A percentile compares a stretch with the other conserved stretches of the same genome.
phyloP scores from a whole-genome alignment of 2,797 vertebrate genomes.

The Diplodus sargus region DNA sequence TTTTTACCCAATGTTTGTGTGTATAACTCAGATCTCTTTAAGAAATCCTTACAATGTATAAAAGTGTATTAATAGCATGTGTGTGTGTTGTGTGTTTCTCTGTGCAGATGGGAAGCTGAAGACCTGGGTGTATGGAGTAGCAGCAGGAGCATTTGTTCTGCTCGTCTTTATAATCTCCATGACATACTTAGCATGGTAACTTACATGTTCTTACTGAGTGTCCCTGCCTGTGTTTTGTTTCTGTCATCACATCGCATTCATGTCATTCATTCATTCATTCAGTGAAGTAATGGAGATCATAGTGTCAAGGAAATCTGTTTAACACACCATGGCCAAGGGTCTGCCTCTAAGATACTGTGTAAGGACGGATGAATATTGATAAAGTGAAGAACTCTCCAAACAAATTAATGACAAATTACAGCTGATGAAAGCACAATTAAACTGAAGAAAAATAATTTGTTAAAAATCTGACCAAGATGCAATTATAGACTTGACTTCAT shows the following conservation, averaged over 20 bases:
- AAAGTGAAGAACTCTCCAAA: neutral
- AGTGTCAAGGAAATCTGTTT: too few relatives aligned
- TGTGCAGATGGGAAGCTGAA: slow-evolving; percentile 96
- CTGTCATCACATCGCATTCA: neutral
- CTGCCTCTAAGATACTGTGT: too few relatives aligned
- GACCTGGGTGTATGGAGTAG: slow-evolving; percentile 99
- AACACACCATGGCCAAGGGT: too few relatives aligned
- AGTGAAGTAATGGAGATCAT: slow-evolving; percentile 49
- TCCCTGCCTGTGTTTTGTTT: neutral
- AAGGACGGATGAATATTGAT: neutral
- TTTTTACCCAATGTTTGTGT: neutral
- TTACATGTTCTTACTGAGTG: slow-evolving; percentile 43
- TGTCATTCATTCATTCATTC: slow-evolving; percentile 2
- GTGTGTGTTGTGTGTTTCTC: slow-evolving; percentile 59
- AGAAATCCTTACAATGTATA: too few relatives aligned
- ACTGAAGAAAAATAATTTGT: too few relatives aligned
- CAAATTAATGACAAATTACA: too few relatives aligned
- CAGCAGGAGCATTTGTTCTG: slow-evolving; percentile 95
- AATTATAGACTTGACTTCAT: neutral
- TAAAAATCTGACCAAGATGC: neutral
- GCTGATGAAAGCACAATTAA: neutral
- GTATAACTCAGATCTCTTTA: neutral
- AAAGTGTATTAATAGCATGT: neutral
- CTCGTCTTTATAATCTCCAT: slow-evolving; percentile 97
- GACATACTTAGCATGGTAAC: slow-evolving; percentile 99